Evolutionary conservation across 2,113 vertebrate species (phyloP).

Genomic region (Heliornis fulica): DNA sequence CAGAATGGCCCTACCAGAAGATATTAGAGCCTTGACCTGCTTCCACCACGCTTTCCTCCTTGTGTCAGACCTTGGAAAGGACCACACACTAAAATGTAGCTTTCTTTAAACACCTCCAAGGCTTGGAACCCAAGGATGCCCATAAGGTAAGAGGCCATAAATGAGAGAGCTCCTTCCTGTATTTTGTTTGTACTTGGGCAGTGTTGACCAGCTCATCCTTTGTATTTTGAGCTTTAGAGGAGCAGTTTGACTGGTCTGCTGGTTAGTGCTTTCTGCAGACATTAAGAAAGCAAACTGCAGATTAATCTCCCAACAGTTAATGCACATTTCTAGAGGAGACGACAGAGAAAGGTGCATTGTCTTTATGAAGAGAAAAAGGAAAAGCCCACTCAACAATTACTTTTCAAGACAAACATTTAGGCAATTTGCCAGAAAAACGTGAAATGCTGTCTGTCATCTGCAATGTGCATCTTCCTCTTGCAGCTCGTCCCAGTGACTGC

Average conservation of each 20-base stretch:
- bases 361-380: neutral
- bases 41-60: neutral
- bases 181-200: neutral
- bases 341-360: neutral
- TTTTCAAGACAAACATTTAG: conserved; percentile 54
- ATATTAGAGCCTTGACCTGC: neutral
- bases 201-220: neutral
- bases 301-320: neutral
- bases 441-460: conserved; percentile 14
- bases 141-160: neutral
- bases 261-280: neutral
- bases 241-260: neutral
- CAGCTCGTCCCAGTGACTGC: neutral
- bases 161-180: neutral
- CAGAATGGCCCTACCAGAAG: neutral
- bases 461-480: neutral
- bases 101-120: neutral
- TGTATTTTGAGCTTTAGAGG: neutral
- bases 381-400: conserved; percentile 38
- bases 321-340: neutral
- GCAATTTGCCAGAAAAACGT: conserved; percentile 18
- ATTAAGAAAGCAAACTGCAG: neutral
- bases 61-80: neutral
- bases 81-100: neutral
- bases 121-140: neutral